Evolutionary conservation across 2,888 invertebrate species (phyloP), one percentile per base, ranked within the genome.

Genomic region (Fragum fragum): DNA sequence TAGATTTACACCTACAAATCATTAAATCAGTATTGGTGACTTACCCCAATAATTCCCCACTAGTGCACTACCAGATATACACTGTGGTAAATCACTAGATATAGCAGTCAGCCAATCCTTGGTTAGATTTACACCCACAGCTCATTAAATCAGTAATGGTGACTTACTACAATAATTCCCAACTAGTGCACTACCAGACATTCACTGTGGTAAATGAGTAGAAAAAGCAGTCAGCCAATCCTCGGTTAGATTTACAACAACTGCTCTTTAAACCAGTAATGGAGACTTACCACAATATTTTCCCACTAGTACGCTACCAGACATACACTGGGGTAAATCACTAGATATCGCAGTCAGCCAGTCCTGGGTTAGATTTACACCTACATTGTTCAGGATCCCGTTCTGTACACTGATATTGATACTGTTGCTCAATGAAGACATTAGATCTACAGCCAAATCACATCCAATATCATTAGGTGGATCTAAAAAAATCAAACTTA

Each of bases 41-140:
- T 26, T 47, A 59, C 73, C 59, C 69, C 85, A 85, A 23, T 73
- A 82, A 32, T 77, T 68, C n/a, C 85, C 78, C 11, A 80, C 57
- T 1, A 85, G 66, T 14, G 73, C 61, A 29, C 70, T 42, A 9
- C 85, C 85, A 11, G 2, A 7, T 1, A 28, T 16, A 47, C 85
- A 85, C 7, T 23, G 23, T 1, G 85, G 81, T 14, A 79, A 7
- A 28, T 73, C 73, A 39, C 59, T 73, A 16, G 39, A 39, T 18
- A 28, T 61, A 29, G 70, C 29, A 23, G 53, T 16, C 53, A 70
- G 42, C 66, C 66, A 66, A 11, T 66, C 23, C 29, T 53, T 3
- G 2, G 70, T 70, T 47, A 53, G 23, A 29, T 29, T 6, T 16
- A 52, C 70, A 28, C 53, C 53, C 1, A 52, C 28, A 32, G n/a